Conservation (phyloP, 2,888 invertebrate genomes). For the Dasysyrphus tricinctus region DNA sequence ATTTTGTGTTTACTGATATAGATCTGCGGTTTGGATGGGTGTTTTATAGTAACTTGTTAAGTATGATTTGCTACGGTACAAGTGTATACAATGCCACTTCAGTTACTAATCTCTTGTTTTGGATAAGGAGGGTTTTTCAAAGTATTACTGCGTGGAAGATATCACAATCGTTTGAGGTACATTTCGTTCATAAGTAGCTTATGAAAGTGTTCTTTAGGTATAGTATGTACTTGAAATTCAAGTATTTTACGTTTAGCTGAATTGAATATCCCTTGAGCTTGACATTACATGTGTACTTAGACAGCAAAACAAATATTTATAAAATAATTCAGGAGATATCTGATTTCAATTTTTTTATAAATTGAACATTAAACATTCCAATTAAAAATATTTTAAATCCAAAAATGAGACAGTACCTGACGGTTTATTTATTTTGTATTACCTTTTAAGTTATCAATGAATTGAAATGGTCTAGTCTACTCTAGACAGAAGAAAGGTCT, state of each 20-base stretch:
- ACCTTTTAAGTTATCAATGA: too few relatives aligned
- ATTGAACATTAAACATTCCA: too few relatives aligned
- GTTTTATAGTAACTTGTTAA: not conserved
- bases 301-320: constrained; percentile 10
- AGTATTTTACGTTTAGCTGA: not conserved
- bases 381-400: too few relatives aligned
- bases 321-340: too few relatives aligned
- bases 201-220: not conserved
- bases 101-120: constrained; percentile 1
- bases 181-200: not conserved
- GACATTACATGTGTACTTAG: not conserved
- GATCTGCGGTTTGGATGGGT: not conserved
- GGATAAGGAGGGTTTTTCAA: constrained; percentile 8
- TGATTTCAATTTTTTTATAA: too few relatives aligned
- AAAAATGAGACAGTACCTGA: too few relatives aligned
- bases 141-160: not conserved
- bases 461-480: too few relatives aligned
- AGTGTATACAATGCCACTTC: constrained; percentile 5
- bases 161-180: not conserved
- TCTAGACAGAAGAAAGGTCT: too few relatives aligned
- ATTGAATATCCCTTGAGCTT: too few relatives aligned
- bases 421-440: too few relatives aligned
- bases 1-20: constrained; percentile 62
- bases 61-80: not conserved
- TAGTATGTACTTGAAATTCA: not conserved